Percentiles rank a stretch among this genome's conserved stretches.
Evolutionary conservation across 2,888 invertebrate genomes (phyloP).

Genomic region (Heliconius aoede): DNA sequence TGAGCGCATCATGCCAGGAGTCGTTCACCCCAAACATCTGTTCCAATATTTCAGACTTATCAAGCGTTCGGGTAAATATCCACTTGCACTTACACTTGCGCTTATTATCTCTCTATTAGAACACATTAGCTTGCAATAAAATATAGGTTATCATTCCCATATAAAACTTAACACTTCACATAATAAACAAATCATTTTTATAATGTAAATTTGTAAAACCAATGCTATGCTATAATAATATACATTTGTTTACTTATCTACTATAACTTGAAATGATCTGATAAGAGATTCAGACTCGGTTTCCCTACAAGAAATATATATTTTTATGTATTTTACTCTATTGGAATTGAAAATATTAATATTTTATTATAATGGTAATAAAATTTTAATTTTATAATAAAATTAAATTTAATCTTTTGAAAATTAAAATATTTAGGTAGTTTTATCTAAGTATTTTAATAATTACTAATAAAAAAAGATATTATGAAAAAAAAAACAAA

Average conservation of each 20-base stretch:
- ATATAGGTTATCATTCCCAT: constrained; percentile 36
- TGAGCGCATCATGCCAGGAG: constrained; percentile 60
- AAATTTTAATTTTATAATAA: too few relatives aligned
- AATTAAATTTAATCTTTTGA: too few relatives aligned
- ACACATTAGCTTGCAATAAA: constrained; percentile 48
- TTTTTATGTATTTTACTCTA: too few relatives aligned
- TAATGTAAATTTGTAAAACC: constrained; percentile 1
- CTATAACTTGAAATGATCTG: neutral
- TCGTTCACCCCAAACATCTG: constrained; percentile 80
- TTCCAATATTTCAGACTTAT: constrained; percentile 76
- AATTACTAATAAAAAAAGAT: neutral
- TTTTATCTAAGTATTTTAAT: too few relatives aligned
- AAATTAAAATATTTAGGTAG: too few relatives aligned
- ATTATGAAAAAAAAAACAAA: neutral
- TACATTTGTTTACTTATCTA: neutral
- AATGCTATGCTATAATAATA: neutral
- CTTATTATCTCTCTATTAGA: constrained; percentile 57
- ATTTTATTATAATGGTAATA: too few relatives aligned
- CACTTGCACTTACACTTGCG: constrained; percentile 51
- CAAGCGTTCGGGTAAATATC: constrained; percentile 62
- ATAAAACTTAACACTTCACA: constrained; percentile 39
- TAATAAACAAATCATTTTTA: constrained; percentile 19
- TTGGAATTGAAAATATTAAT: too few relatives aligned
- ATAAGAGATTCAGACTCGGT: neutral
- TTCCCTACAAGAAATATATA: too few relatives aligned